These are phyloP conservation scores for Phalera bucephala DNA, from an alignment of 2,888 invertebrate genomes.

Conservation along the genomic window DNA sequence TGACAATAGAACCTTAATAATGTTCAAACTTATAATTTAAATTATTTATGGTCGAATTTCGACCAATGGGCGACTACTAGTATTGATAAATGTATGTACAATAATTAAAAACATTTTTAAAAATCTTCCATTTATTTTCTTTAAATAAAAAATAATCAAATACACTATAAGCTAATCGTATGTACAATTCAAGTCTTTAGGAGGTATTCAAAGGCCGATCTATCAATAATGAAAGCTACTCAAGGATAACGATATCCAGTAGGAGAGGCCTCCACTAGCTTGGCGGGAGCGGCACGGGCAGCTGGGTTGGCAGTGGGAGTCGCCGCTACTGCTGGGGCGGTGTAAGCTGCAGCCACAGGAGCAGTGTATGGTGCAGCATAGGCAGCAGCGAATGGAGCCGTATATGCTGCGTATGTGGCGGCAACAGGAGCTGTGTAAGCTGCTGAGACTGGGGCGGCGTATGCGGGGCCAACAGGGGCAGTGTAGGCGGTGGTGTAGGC, in stretches of 20 bases:
- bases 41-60: too few relatives aligned
- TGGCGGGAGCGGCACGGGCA: conserved; percentile 84
- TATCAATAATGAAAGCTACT: conserved; percentile 38
- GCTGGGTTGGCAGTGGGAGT: conserved; percentile 83
- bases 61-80: too few relatives aligned
- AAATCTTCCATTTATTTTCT: conserved; percentile 28
- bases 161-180: conserved; percentile 45
- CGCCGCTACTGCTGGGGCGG: conserved; percentile 19
- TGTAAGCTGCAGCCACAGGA: conserved; percentile 17
- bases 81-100: too few relatives aligned
- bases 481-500: conserved; percentile 19
- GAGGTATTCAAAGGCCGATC: conserved; percentile 43
- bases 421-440: conserved; percentile 13
- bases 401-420: conserved; percentile 16
- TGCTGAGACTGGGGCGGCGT: conserved; percentile 17
- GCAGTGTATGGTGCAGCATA: conserved; percentile 28
- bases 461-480: conserved; percentile 5
- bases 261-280: conserved; percentile 79
- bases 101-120: conserved; percentile 3
- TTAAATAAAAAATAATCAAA: conserved; percentile 46
- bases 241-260: conserved; percentile 71
- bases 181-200: conserved; percentile 70
- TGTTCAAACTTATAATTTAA: too few relatives aligned
- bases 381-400: conserved; percentile 15
- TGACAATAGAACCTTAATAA: too few relatives aligned